phyloP scores from a whole-genome alignment of 35 echinoderm and acorn worm species.

The Strongylocentrotus purpuratus region DNA sequence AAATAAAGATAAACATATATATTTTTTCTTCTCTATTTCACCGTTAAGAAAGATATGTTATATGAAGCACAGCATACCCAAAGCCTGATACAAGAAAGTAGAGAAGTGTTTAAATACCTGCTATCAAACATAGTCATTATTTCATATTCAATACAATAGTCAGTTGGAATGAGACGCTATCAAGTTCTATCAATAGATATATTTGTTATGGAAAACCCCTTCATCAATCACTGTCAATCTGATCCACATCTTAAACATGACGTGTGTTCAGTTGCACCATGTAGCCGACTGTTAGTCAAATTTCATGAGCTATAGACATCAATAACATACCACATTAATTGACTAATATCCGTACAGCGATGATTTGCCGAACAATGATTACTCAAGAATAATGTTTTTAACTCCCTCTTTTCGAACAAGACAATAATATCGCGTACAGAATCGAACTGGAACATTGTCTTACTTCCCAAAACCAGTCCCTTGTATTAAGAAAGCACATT shows the following conservation, averaged over 20 bases:
- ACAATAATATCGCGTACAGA: too few relatives aligned
- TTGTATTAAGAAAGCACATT: neutral
- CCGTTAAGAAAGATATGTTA: slow-evolving; percentile 18
- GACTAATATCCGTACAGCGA: neutral
- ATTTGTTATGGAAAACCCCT: neutral
- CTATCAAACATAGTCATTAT: slow-evolving; percentile 36
- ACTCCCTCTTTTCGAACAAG: too few relatives aligned
- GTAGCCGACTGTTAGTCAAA: neutral
- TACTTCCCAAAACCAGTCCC: neutral
- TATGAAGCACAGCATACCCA: slow-evolving; percentile 42
- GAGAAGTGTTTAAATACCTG: slow-evolving; percentile 26
- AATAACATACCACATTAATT: neutral
- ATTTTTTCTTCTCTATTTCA: neutral
- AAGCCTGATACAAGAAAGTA: slow-evolving; percentile 29
- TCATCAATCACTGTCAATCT: neutral
- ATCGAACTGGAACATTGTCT: too few relatives aligned
- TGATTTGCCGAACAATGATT: neutral
- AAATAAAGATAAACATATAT: slow-evolving; percentile 19
- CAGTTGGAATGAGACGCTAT: slow-evolving; percentile 38
- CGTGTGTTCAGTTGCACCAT: neutral
- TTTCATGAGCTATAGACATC: neutral
- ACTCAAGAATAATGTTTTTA: too few relatives aligned
- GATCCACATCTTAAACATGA: neutral
- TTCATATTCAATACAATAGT: slow-evolving; percentile 29
- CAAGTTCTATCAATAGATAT: slow-evolving; percentile 10